Evolutionary conservation across 2,113 vertebrate genomes (phyloP).

Genomic region (Procapra przewalskii): DNA sequence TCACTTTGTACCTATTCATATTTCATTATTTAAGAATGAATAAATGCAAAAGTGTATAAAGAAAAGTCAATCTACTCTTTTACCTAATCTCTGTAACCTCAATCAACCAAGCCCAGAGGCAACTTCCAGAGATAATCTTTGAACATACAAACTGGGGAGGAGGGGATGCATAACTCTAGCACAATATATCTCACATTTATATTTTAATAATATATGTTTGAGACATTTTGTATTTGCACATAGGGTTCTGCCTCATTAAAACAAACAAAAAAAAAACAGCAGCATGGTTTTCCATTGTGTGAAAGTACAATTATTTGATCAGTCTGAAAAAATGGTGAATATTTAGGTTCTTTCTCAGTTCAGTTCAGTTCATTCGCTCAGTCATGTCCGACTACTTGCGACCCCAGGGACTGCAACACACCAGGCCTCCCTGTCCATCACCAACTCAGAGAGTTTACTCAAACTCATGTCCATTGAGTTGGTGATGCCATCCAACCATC

Average conservation of each 20-base stretch:
- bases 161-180: background rate
- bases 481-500: background rate
- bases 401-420: background rate
- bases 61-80: background rate
- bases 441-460: background rate
- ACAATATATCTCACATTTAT: background rate
- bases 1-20: background rate
- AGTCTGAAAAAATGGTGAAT: background rate
- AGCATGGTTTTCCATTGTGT: background rate
- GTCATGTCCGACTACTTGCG: rapidly evolving
- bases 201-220: conserved; percentile 3
- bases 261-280: background rate
- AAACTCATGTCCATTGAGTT: background rate
- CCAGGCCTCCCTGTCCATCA: background rate
- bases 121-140: background rate
- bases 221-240: background rate
- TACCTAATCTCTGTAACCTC: background rate
- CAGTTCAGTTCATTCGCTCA: background rate
- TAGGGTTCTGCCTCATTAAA: background rate
- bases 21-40: conserved; percentile 28
- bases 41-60: background rate
- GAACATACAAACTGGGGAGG: background rate
- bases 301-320: background rate
- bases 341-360: background rate
- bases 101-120: background rate